Evolutionary conservation across 2,113 vertebrate genomes (phyloP).

Genomic region (Pao palembangensis): DNA sequence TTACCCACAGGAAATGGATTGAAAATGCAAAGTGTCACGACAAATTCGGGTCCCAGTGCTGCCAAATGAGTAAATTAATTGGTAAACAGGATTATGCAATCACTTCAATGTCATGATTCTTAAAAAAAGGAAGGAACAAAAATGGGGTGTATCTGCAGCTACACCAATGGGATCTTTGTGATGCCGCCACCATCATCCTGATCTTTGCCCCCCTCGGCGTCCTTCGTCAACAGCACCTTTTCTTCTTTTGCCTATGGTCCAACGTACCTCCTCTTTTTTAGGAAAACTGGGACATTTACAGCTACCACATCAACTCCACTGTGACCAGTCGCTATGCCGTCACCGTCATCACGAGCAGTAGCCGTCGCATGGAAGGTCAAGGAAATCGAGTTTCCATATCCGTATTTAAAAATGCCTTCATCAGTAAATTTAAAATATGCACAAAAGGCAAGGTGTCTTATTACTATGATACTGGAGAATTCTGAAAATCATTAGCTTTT

Average conservation of each 20-base stretch:
- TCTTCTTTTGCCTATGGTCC: neutral
- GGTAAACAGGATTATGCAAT: neutral
- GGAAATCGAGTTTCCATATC: conserved; percentile 86
- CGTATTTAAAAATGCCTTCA: conserved; percentile 91
- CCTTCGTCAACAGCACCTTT: conserved; percentile 6
- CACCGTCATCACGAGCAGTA: conserved; percentile 88
- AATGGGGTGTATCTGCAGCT: conserved; percentile 16
- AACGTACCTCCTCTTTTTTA: conserved; percentile 44
- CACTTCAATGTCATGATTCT: neutral
- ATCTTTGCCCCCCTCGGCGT: conserved; percentile 28
- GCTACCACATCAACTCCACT: conserved; percentile 85
- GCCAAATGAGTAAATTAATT: neutral
- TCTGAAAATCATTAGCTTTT: neutral
- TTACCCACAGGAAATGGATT: no score
- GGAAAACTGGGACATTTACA: conserved; percentile 80
- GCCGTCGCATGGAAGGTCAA: conserved; percentile 75
- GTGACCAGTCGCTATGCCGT: conserved; percentile 86
- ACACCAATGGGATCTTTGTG: conserved; percentile 18
- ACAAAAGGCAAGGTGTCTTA: conserved; percentile 32
- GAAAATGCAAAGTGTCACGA: no score
- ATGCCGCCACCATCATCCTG: conserved; percentile 7
- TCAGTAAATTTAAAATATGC: conserved; percentile 93
- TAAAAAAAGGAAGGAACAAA: neutral
- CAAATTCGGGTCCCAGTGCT: neutral
- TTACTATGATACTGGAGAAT: fast-evolving